Conservation (phyloP, 2,113 vertebrate species). For the Peromyscus polionotus region DNA sequence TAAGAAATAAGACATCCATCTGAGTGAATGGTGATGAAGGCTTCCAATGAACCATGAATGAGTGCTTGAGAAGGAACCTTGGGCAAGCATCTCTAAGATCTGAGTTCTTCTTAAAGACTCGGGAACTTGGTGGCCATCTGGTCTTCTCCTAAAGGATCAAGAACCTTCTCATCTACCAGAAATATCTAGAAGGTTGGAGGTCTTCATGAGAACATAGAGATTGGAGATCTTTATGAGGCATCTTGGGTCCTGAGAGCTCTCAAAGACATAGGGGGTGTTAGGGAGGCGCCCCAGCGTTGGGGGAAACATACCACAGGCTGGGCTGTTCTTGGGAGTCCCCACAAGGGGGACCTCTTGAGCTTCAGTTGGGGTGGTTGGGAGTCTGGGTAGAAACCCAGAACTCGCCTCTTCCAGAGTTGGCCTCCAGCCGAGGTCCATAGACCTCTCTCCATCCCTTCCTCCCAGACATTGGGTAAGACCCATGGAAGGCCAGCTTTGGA, state of each 20-base stretch:
- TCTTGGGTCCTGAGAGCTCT: neutral
- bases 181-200: neutral
- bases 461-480: neutral
- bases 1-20: conserved; percentile 56
- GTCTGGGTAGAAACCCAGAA: neutral
- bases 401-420: neutral
- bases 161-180: neutral
- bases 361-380: conserved; percentile 69
- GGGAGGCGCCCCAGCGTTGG: neutral
- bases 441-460: neutral
- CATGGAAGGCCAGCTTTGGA: neutral
- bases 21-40: conserved; percentile 5
- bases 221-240: neutral
- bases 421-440: neutral
- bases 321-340: conserved; percentile 73
- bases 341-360: conserved; percentile 83
- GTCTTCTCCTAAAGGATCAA: neutral
- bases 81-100: conserved; percentile 27
- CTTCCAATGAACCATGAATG: conserved; percentile 49
- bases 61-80: conserved; percentile 57
- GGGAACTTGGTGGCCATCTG: neutral
- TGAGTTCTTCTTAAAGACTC: conserved; percentile 17
- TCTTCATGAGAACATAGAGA: neutral
- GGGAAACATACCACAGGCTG: neutral
- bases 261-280: rapidly evolving